Conservation (phyloP, 2,888 invertebrate genomes). For the Drosophila rubida region DNA sequence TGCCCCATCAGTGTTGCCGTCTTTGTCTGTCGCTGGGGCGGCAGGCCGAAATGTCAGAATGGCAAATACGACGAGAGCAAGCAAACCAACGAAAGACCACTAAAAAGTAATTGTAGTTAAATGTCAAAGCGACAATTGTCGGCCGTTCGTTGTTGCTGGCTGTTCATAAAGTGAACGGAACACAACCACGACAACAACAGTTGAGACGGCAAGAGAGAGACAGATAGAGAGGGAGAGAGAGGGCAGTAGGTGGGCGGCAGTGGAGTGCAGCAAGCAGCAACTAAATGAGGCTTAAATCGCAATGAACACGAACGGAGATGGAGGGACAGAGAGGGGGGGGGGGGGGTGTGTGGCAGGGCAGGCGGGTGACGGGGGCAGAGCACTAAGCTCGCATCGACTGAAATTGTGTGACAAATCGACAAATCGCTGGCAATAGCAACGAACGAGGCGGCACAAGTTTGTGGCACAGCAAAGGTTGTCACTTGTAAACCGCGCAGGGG, state of each 20-base stretch:
- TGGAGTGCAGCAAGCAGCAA: conserved; percentile 66
- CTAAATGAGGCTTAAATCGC: conserved; percentile 71
- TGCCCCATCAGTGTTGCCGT: background rate
- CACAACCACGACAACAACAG: conserved; percentile 14
- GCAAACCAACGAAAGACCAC: conserved; percentile 64
- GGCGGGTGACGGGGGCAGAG: background rate
- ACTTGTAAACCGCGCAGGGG: background rate
- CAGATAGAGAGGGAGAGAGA: conserved; percentile 34
- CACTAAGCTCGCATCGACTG: conserved; percentile 33
- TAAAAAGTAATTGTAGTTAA: conserved; percentile 79
- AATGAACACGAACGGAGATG: conserved; percentile 51
- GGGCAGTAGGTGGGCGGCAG: conserved; percentile 33
- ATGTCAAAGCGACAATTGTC: conserved; percentile 79
- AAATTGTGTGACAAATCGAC: conserved; percentile 65
- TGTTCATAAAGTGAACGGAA: conserved; percentile 72
- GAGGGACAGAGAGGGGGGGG: background rate
- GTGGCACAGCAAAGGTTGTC: conserved; percentile 8
- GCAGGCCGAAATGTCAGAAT: conserved; percentile 54
- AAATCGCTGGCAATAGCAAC: conserved; percentile 54
- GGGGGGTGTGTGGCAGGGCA: too few relatives aligned
- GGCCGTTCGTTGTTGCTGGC: conserved; percentile 37
- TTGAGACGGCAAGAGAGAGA: conserved; percentile 30
- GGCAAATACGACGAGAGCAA: conserved; percentile 18
- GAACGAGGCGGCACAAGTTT: conserved; percentile 48
- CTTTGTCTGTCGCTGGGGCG: background rate